phyloP scores from a whole-genome alignment of 2,113 vertebrate species.

The Ageneiosus marmoratus region DNA sequence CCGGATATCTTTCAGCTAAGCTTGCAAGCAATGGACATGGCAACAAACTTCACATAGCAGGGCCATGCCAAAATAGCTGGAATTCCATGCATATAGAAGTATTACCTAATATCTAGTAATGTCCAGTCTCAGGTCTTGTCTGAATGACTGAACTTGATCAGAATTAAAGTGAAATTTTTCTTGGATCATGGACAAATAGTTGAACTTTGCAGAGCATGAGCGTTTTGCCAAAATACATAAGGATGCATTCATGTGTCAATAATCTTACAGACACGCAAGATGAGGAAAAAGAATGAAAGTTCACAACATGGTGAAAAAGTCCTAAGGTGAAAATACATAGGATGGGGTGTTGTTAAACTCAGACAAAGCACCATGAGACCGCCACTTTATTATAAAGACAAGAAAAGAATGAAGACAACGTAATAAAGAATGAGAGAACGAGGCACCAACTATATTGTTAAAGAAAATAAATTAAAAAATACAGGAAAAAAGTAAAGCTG shows the following conservation, averaged over 20 bases:
- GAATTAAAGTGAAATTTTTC: background rate
- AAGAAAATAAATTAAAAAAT: background rate
- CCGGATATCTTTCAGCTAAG: slow-evolving; percentile 35
- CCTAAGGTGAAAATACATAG: background rate
- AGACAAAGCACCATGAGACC: background rate
- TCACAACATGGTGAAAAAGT: slow-evolving; percentile 14
- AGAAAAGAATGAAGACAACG: slow-evolving; percentile 27
- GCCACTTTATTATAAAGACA: background rate
- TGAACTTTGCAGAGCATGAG: background rate
- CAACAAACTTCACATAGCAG: background rate
- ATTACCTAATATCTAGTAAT: background rate
- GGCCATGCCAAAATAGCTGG: slow-evolving; percentile 11
- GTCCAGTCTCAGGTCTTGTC: background rate
- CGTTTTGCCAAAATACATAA: slow-evolving; percentile 20
- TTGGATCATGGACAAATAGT: background rate
- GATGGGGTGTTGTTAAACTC: background rate
- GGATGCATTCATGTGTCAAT: background rate
- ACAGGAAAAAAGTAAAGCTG: background rate
- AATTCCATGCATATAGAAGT: background rate
- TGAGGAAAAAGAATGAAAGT: slow-evolving; percentile 3
- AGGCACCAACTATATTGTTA: slow-evolving; percentile 18
- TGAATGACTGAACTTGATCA: background rate
- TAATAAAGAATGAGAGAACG: background rate
- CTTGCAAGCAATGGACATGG: slow-evolving; percentile 6
- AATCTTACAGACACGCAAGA: background rate